A percentile compares a stretch with the other conserved stretches of the same genome.
These are phyloP conservation scores for Glaucomys volans DNA, from an alignment of 2,113 vertebrate genomes.

Conservation along the genomic window DNA sequence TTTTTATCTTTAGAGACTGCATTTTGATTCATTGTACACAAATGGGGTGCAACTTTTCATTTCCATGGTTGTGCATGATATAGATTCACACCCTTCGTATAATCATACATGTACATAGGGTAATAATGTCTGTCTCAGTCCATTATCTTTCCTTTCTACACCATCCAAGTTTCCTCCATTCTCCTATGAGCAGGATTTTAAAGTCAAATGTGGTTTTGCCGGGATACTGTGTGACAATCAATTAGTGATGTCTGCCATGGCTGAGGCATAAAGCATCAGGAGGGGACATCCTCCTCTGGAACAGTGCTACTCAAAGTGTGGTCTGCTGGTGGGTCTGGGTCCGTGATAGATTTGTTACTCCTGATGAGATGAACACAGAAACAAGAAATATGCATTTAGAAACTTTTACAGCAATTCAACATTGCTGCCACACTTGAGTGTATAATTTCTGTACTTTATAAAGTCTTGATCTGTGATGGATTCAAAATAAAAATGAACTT, in stretches of 20 bases:
- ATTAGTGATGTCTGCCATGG: background rate
- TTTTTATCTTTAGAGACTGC: no score
- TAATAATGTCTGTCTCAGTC: no score
- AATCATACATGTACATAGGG: no score
- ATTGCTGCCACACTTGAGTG: background rate
- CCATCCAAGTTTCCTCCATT: no score
- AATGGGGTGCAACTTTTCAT: no score
- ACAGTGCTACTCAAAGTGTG: background rate
- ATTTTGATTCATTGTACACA: no score
- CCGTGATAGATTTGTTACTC: background rate
- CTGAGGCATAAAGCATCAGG: background rate
- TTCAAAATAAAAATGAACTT: conserved; percentile 26
- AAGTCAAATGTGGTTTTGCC: background rate
- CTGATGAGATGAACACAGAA: background rate
- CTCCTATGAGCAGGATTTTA: conserved; percentile 6
- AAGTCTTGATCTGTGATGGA: background rate
- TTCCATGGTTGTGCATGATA: no score
- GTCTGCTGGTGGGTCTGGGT: background rate
- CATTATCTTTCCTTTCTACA: no score
- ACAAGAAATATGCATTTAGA: background rate
- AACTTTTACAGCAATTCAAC: background rate
- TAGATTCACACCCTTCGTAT: no score
- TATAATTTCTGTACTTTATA: conserved; percentile 2
- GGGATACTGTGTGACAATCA: background rate
- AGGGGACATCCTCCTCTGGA: background rate